Conservation (phyloP, 2,888 invertebrate genomes). For the Agrochola macilenta region DNA sequence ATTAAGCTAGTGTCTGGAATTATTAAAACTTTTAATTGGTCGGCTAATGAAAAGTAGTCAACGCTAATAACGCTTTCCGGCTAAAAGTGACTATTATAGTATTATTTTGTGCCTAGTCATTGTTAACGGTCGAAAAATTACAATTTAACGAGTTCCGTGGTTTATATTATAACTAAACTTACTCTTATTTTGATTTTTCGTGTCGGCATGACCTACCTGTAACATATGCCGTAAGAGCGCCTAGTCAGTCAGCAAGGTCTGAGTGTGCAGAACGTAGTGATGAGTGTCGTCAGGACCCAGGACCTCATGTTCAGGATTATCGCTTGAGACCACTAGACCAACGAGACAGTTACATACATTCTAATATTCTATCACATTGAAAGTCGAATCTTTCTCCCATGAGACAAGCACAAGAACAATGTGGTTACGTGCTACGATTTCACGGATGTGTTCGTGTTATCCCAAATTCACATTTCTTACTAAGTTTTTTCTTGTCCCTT, state of each 20-base stretch:
- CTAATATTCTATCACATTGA: conserved; percentile 15
- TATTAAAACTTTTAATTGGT: conserved; percentile 21
- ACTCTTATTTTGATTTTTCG: neutral
- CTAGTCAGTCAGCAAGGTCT: neutral
- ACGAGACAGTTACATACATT: neutral
- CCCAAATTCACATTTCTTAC: conserved; percentile 12
- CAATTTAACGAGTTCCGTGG: neutral
- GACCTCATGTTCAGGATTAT: neutral
- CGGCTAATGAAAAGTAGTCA: conserved; percentile 8
- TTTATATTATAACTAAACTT: neutral
- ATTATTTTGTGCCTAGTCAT: conserved; percentile 2
- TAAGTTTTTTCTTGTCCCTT: conserved; percentile 10
- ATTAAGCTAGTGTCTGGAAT: conserved; percentile 11
- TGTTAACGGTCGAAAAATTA: neutral
- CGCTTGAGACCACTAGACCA: neutral
- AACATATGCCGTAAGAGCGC: neutral
- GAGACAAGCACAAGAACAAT: conserved; percentile 36
- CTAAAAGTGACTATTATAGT: conserved; percentile 11
- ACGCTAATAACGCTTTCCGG: conserved; percentile 1
- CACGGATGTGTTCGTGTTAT: conserved; percentile 31
- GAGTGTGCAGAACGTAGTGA: neutral
- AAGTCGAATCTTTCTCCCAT: conserved; percentile 17
- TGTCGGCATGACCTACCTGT: neutral
- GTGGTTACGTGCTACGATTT: conserved; percentile 33
- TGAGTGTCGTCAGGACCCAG: neutral